Evolutionary conservation across 2,113 vertebrate genomes (phyloP).

Genomic region (Perccottus glenii): DNA sequence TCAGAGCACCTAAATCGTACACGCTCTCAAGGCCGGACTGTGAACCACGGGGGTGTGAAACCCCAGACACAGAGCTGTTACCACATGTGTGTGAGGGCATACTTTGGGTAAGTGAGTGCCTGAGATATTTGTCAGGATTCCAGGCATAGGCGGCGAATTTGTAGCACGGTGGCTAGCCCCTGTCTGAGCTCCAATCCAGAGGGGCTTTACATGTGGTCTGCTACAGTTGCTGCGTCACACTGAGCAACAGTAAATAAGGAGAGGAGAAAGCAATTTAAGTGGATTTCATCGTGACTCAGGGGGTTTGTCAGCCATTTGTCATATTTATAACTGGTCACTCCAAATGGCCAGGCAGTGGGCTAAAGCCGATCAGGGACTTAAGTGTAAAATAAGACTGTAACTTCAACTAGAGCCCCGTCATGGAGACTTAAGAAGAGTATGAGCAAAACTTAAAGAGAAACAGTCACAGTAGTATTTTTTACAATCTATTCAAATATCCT

Average conservation of each 20-base stretch:
- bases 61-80: constrained; percentile 50
- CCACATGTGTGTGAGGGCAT: constrained; percentile 64
- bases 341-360: constrained; percentile 13
- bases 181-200: constrained; percentile 49
- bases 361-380: constrained; percentile 29
- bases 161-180: constrained; percentile 52
- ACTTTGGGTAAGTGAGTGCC: constrained; percentile 67
- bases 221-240: constrained; percentile 29
- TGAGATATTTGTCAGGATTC: constrained; percentile 77
- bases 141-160: constrained; percentile 71
- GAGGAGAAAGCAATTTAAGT: constrained; percentile 43
- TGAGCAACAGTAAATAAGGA: constrained; percentile 34
- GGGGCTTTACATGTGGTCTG: constrained; percentile 34
- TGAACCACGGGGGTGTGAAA: constrained; percentile 33
- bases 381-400: constrained; percentile 27
- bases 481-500: constrained; percentile 11
- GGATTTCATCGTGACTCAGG: constrained; percentile 55
- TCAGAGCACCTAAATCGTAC: constrained; percentile 25
- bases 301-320: constrained; percentile 49
- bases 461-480: too few species aligned
- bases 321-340: constrained; percentile 36
- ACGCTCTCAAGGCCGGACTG: constrained; percentile 38
- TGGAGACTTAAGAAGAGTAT: constrained; percentile 11
- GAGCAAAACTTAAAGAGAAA: not conserved
- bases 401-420: constrained; percentile 24